phyloP scores from a whole-genome alignment of 1,140 invertebrate species.

The Ditylenchus dipsaci region DNA sequence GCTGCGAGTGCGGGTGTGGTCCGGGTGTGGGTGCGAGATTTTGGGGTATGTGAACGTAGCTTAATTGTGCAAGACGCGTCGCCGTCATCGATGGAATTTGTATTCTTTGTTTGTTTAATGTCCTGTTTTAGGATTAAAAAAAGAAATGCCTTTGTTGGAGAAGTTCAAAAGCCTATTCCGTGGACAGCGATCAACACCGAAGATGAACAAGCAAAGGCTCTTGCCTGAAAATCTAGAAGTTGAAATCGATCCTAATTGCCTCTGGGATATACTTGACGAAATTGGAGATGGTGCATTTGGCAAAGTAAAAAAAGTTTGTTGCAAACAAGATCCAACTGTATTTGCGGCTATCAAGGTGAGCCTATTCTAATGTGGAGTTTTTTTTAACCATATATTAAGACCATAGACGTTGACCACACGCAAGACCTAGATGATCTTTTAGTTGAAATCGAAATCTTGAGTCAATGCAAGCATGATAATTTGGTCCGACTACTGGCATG shows the following conservation, averaged over 20 bases:
- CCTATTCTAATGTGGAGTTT: too few relatives aligned
- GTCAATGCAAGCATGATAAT: conserved; percentile 87
- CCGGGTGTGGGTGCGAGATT: too few relatives aligned
- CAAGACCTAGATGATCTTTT: conserved; percentile 96
- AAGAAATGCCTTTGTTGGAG: conserved; percentile 19
- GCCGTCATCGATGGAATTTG: too few relatives aligned
- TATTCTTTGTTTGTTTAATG: too few relatives aligned
- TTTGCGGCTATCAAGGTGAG: conserved; percentile 49
- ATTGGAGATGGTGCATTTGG: conserved; percentile 97
- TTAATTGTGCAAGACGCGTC: too few relatives aligned
- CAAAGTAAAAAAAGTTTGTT: conserved; percentile 77
- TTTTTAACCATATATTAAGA: conserved; percentile 29
- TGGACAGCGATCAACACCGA: conserved; percentile 43
- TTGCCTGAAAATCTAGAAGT: conserved; percentile 84
- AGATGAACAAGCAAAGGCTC: conserved; percentile 72
- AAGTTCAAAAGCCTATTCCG: conserved; percentile 31
- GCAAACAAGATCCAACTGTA: conserved; percentile 19
- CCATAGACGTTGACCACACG: conserved; percentile 77
- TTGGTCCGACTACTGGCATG: conserved; percentile 90
- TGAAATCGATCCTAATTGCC: conserved; percentile 81
- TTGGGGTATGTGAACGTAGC: too few relatives aligned
- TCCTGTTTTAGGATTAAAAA: too few relatives aligned
- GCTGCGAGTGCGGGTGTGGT: too few relatives aligned
- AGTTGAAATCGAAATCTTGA: conserved; percentile 96
- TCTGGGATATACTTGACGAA: conserved; percentile 94